Evolutionary conservation across 2,113 vertebrate genomes (phyloP), one percentile per base, ranked within the genome.

Genomic region (Brachionichthys hirsutus): DNA sequence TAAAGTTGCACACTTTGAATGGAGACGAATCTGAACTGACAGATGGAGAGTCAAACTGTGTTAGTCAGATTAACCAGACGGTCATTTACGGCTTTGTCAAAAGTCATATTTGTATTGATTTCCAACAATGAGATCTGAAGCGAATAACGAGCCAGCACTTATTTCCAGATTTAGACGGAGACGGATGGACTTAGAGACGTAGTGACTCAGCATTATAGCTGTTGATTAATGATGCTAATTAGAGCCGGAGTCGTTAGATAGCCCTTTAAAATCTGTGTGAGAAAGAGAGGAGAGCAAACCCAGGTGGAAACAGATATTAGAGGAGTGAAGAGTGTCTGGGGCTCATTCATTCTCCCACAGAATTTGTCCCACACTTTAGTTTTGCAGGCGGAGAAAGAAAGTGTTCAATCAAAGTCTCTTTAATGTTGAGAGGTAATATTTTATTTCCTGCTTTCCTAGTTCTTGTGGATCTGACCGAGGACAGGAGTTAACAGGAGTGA

Each of bases 151-250:
- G 53, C 7, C 2, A 59, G 49, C 16, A 3, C 42, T 42, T 56
- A 61, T 58, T 24, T 62, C 41, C 44, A 46, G 49, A 78, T 72
- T 75, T 58, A 78, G 57, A 71, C 10, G 1, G 14, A 62, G 20
- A 34, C 35, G 57, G 40, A 61, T 22, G 40, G 35, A 69, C 14
- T 35, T 22, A 41, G 59, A 68, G 61, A 54, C 54, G 66, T 58
- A 63, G 56, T 42, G 49, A 57, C 62, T 70, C 68, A 70, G 61
- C 38, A 17, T 36, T 58, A 80, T 70, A 64, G 62, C 69, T 73
- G 62, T 22, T 86, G 77, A 83, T 80, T 66, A 80, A 61, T 44
- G 67, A 68, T 65, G 49, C 63, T 82, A 77, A 81, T 84, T 79
- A 73, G 69, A 65, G 43, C 49, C 45, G 8, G 62, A 72, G 54